Evolutionary conservation across 2,797 vertebrate species (phyloP).

Genomic region (Myotis pilosus): DNA sequence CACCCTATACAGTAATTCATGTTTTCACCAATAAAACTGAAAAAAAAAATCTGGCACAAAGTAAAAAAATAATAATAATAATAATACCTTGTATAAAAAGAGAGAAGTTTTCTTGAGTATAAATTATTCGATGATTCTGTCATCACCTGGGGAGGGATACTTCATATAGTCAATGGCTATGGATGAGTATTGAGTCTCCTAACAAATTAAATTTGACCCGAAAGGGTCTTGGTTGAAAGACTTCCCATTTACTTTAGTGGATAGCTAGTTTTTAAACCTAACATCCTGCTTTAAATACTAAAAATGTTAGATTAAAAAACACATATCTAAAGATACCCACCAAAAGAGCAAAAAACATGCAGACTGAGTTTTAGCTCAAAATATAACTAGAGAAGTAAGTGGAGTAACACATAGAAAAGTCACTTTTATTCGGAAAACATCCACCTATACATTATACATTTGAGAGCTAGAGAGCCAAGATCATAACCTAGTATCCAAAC

Average conservation of each 20-base stretch:
- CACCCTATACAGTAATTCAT: not conserved
- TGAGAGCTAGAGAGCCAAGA: not conserved
- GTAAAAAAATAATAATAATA: not conserved
- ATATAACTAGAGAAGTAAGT: not conserved
- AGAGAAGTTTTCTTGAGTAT: not conserved
- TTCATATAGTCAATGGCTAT: not conserved
- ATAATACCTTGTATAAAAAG: not conserved
- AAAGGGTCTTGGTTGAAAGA: slow-evolving; percentile 24
- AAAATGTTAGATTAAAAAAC: not conserved
- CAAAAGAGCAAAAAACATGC: not conserved
- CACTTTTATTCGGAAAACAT: not conserved
- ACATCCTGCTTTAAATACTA: not conserved
- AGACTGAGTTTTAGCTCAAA: not conserved
- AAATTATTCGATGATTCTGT: not conserved
- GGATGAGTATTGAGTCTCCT: not conserved
- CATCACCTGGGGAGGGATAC: not conserved
- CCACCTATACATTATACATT: not conserved
- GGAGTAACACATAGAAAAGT: not conserved
- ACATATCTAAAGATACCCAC: not conserved
- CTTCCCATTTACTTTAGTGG: not conserved
- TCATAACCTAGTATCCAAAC: not conserved
- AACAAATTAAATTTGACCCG: not conserved
- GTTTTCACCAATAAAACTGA: not conserved
- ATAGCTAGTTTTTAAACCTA: not conserved
- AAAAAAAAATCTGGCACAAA: not conserved